Percentiles rank a stretch among this genome's conserved stretches.
Evolutionary conservation across 1,140 invertebrate genomes (phyloP).

Genomic region (Littorina saxatilis): DNA sequence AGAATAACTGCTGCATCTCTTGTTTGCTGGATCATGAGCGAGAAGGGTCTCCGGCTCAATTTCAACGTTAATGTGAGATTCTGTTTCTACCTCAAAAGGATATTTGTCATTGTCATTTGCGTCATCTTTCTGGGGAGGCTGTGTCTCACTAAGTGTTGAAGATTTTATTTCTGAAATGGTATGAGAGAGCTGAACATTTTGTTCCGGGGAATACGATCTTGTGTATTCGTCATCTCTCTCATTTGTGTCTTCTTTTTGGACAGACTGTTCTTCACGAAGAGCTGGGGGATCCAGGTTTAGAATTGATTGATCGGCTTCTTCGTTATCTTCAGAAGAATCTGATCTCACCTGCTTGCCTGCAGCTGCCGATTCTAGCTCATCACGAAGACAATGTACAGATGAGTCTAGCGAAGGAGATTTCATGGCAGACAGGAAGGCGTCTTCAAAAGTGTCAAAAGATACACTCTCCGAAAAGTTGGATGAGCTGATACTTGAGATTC

Average conservation of each 20-base stretch:
- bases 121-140: neutral
- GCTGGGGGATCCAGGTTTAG: too few relatives aligned
- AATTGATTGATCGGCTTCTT: too few relatives aligned
- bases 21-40: neutral
- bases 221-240: too few relatives aligned
- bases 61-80: slow-evolving; percentile 28
- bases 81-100: neutral
- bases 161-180: too few relatives aligned
- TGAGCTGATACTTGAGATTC: neutral
- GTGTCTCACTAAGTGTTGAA: too few relatives aligned
- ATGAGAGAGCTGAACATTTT: too few relatives aligned
- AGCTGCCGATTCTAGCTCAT: neutral
- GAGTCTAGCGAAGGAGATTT: neutral
- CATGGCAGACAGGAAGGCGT: neutral
- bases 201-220: too few relatives aligned
- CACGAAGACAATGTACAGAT: neutral
- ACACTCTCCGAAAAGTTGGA: slow-evolving; percentile 9
- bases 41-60: neutral
- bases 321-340: too few relatives aligned
- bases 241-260: too few relatives aligned
- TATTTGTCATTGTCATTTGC: neutral
- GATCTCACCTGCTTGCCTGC: too few relatives aligned
- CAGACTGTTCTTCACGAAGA: too few relatives aligned
- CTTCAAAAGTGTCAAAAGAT: neutral
- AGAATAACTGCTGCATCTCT: neutral